Conservation (phyloP, 1,140 invertebrate species). For the Drosophila virilis region DNA sequence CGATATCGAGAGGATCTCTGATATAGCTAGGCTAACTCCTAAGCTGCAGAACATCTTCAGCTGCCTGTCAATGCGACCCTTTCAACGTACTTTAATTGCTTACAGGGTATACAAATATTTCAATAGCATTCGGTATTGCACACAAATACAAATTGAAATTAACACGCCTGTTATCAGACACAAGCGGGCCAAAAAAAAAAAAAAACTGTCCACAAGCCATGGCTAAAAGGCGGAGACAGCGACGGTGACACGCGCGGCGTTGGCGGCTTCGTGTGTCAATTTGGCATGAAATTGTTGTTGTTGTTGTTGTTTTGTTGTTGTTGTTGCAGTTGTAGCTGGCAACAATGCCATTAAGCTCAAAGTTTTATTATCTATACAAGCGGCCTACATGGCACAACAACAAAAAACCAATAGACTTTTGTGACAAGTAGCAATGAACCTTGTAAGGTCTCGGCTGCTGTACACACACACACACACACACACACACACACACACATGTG, state of each 20-base stretch:
- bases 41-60: too few species aligned
- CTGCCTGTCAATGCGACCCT: too few species aligned
- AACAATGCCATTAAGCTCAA: slow-evolving; percentile 73
- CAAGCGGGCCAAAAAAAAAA: slow-evolving; percentile 51
- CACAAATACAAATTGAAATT: slow-evolving; percentile 47
- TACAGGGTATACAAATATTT: slow-evolving; percentile 9
- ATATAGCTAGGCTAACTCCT: too few species aligned
- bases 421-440: slow-evolving; percentile 81
- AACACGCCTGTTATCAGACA: slow-evolving; percentile 67
- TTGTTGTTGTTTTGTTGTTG: slow-evolving; percentile 9
- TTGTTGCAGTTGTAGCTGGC: slow-evolving; percentile 43
- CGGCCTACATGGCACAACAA: slow-evolving; percentile 62
- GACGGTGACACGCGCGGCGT: slow-evolving; percentile 52
- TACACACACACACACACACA: not conserved
- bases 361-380: slow-evolving; percentile 70
- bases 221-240: slow-evolving; percentile 66
- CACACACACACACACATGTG: too few species aligned
- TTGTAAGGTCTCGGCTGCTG: slow-evolving; percentile 72
- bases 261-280: slow-evolving; percentile 58
- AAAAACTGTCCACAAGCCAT: slow-evolving; percentile 60
- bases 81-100: not conserved
- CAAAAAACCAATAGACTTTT: slow-evolving; percentile 38
- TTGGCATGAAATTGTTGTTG: slow-evolving; percentile 31
- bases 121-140: slow-evolving; percentile 28
- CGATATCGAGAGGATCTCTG: too few species aligned